These are phyloP conservation scores for Eptesicus fuscus DNA, from an alignment of 2,113 vertebrate species.

Conservation along the genomic window DNA sequence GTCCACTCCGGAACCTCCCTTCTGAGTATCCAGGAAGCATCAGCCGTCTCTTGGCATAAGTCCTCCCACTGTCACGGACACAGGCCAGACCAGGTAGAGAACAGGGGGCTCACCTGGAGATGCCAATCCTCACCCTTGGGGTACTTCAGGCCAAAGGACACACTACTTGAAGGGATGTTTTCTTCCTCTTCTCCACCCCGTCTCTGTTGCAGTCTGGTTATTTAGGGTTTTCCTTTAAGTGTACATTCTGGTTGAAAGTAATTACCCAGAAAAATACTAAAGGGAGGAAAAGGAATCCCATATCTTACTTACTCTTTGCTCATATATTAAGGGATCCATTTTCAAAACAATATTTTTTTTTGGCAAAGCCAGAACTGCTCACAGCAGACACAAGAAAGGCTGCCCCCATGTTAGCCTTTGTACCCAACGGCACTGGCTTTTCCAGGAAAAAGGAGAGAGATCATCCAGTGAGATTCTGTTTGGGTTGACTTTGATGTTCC, in stretches of 20 bases:
- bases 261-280: neutral
- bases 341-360: neutral
- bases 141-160: neutral
- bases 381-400: neutral
- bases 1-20: neutral
- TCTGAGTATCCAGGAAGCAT: neutral
- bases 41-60: neutral
- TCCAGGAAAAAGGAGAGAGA: constrained; percentile 20
- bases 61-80: neutral
- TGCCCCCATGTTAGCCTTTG: neutral
- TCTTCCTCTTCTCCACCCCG: accelerated
- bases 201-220: neutral
- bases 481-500: constrained; percentile 38
- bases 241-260: neutral
- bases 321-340: neutral
- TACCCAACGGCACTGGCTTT: constrained; percentile 29
- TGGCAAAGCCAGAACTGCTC: constrained; percentile 20
- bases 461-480: constrained; percentile 7
- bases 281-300: neutral
- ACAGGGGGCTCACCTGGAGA: neutral
- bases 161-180: neutral
- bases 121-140: neutral
- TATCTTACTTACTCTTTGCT: neutral
- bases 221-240: neutral
- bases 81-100: accelerated